Conservation (phyloP, 1,140 invertebrate species). For the Hyles euphorbiae region DNA sequence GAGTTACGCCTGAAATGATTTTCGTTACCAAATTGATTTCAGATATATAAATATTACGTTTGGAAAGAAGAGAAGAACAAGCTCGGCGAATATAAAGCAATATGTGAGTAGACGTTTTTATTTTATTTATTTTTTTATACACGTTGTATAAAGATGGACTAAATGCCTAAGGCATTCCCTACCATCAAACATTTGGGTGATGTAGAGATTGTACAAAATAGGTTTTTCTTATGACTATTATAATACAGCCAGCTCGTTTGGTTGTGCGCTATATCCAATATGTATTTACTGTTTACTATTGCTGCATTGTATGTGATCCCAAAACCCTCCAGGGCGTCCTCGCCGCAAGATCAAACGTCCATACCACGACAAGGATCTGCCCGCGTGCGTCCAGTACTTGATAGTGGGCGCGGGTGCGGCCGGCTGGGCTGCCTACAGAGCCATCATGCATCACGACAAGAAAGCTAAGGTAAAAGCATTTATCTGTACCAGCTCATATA, state of each 20-base stretch:
- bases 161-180: too few relatives aligned
- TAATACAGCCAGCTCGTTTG: too few relatives aligned
- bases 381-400: slow-evolving; percentile 60
- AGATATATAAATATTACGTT: slow-evolving; percentile 50
- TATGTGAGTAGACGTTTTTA: slow-evolving; percentile 36
- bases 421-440: slow-evolving; percentile 53
- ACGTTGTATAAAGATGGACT: too few relatives aligned
- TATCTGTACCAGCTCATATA: too few relatives aligned
- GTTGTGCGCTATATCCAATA: too few relatives aligned
- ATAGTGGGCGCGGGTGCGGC: slow-evolving; percentile 54
- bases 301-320: too few relatives aligned
- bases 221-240: too few relatives aligned
- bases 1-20: too few relatives aligned
- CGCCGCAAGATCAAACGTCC: slow-evolving; percentile 42
- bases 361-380: slow-evolving; percentile 42
- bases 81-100: slow-evolving; percentile 29
- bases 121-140: too few relatives aligned
- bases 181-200: too few relatives aligned
- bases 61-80: slow-evolving; percentile 34
- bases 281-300: too few relatives aligned
- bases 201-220: too few relatives aligned
- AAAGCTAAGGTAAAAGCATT: slow-evolving; percentile 43
- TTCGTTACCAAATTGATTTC: slow-evolving; percentile 14
- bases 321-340: slow-evolving; percentile 41
- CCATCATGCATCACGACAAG: slow-evolving; percentile 55